Conservation (phyloP, 2,113 vertebrate species). For the Ailurus styani region DNA sequence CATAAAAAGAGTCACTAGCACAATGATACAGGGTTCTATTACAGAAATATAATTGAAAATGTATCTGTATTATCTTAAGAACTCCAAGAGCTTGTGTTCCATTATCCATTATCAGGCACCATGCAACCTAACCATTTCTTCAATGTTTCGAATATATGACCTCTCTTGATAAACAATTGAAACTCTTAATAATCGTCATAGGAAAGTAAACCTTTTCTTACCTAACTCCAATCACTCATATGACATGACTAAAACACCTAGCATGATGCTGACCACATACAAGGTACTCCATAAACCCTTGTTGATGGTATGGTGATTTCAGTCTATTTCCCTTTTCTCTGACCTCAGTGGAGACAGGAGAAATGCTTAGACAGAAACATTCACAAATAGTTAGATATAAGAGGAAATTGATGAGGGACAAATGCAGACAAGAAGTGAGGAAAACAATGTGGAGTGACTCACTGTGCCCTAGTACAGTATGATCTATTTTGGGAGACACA, state of each 20-base stretch:
- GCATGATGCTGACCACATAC: neutral
- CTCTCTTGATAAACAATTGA: neutral
- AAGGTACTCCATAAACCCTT: neutral
- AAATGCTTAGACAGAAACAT: neutral
- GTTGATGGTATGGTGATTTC: neutral
- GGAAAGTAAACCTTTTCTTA: neutral
- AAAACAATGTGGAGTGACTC: neutral
- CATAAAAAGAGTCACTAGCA: neutral
- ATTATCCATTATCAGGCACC: neutral
- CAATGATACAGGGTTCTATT: neutral
- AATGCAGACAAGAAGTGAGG: neutral
- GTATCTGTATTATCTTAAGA: neutral
- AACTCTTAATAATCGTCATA: neutral
- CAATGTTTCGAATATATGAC: neutral
- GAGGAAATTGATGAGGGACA: neutral
- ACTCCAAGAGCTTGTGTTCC: neutral
- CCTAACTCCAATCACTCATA: neutral
- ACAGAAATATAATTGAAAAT: neutral
- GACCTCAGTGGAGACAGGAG: neutral
- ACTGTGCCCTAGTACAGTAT: neutral
- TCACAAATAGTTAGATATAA: neutral
- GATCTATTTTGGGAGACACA: conserved; percentile 13
- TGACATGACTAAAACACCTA: neutral
- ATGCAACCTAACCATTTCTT: neutral
- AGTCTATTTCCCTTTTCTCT: neutral